Base-by-base conservation (phyloP, 1,140 invertebrate genomes). In the Zaprionus nigranus region DNA sequence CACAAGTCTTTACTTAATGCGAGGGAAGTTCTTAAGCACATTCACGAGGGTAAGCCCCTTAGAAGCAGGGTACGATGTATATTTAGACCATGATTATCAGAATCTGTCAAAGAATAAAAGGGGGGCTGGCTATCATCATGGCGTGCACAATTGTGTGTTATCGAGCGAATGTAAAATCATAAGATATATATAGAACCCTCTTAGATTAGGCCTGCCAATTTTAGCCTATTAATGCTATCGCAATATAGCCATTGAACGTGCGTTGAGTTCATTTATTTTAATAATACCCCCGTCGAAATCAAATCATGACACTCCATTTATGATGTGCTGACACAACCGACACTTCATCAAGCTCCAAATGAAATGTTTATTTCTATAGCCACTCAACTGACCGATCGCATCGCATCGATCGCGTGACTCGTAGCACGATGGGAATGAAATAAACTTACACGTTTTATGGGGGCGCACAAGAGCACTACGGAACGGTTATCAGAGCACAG, bases 401-500 rank as follows among this genome's bases (percentile, higher is more conserved):
- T 46, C 36, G 40, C 43, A 59, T 38, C 20, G 63, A 88, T 88
- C 84, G 84, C 81, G 84, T 88, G 81, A 87, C 74, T 71, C 43
- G 58, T 60, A 62, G 66, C 63, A 65, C 65, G 43, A 12, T 22
- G 65, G 63, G 60, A 79, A 83, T 60, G 53, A 77, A 76, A 83
- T 69, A 75, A 88, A 87, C 88, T 83, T 87, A 88, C 80, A 87
- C 84, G 76, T 87, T 87, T 87, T 88, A 87, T 87, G 74, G 51
- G 26, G 22, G 36, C 40, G n/a, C 46, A 43, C 36, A 38, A 24
- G 22, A 65, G n/a, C n/a, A 9, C 40, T 17, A 34, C 5, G 5
- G 12, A 13, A 12, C 2, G 15, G 81, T 63, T 87, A 82, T 80
- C 68, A 64, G 26, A 64, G 26, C 36, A 22, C 9, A 53, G 28